A percentile compares a stretch with the other conserved stretches of the same genome.
Conservation (phyloP, 2,888 invertebrate species). For the Sphinx pinastri region DNA sequence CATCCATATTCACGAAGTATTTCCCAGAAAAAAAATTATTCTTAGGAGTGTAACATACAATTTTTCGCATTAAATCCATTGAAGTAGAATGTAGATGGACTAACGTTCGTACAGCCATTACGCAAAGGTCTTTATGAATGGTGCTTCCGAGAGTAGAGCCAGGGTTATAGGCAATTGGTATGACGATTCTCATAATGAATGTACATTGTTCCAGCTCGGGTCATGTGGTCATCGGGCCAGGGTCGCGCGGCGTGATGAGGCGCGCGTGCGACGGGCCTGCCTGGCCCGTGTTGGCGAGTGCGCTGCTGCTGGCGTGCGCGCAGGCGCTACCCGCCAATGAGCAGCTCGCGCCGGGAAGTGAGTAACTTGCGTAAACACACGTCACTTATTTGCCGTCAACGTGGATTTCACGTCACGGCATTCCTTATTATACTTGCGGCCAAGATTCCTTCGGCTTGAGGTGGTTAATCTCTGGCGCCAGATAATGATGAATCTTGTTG, state of each 20-base stretch:
- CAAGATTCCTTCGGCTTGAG: neutral
- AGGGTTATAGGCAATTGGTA: neutral
- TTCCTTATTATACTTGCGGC: neutral
- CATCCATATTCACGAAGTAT: no score
- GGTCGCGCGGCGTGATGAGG: conserved; percentile 68
- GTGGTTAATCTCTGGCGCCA: neutral
- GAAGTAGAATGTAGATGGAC: no score
- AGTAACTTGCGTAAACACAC: conserved; percentile 38
- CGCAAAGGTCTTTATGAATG: no score
- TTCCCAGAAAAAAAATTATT: no score
- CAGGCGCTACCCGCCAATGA: conserved; percentile 53
- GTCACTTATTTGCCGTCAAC: neutral
- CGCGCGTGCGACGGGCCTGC: conserved; percentile 59
- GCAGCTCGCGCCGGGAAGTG: conserved; percentile 60
- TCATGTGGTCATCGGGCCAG: conserved; percentile 63
- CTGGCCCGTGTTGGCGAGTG: conserved; percentile 65
- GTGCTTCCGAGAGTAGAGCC: no score
- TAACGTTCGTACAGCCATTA: neutral
- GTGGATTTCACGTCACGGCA: conserved; percentile 8
- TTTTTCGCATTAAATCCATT: no score
- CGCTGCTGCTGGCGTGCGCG: conserved; percentile 63
- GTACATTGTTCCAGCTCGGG: conserved; percentile 66
- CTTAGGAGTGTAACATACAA: no score
- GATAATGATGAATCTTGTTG: neutral
- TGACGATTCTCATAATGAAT: conserved; percentile 20